phyloP scores from a whole-genome alignment of 2,888 invertebrate genomes.

The Eubasilissa splendida region DNA sequence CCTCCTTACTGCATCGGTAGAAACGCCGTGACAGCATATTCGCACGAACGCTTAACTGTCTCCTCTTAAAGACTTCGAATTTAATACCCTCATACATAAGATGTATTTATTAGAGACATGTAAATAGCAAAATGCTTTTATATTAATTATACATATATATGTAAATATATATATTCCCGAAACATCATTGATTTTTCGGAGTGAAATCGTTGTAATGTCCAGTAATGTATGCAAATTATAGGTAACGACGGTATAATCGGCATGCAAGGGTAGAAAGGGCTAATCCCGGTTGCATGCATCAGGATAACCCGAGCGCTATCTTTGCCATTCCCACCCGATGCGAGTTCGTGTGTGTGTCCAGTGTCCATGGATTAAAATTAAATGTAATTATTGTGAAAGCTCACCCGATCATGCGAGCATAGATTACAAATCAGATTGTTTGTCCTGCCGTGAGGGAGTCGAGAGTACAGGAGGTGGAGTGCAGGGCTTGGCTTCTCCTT shows the following conservation, averaged over 20 bases:
- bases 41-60: too few species aligned
- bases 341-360: constrained; percentile 4
- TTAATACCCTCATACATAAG: too few species aligned
- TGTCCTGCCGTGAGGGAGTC: constrained; percentile 43
- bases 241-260: constrained; percentile 54
- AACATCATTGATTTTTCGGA: constrained; percentile 8
- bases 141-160: too few species aligned
- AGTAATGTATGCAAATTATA: constrained; percentile 56
- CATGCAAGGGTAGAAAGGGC: constrained; percentile 28
- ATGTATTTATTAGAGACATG: too few species aligned
- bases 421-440: constrained; percentile 58
- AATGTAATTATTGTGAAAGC: constrained; percentile 58
- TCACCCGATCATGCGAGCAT: constrained; percentile 57
- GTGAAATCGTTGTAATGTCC: constrained; percentile 46
- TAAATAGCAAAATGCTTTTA: too few species aligned
- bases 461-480: constrained; percentile 4
- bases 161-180: neutral
- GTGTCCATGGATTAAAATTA: constrained; percentile 46
- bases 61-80: too few species aligned
- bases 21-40: too few species aligned
- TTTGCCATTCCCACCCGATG: constrained; percentile 1
- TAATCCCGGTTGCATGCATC: constrained; percentile 38
- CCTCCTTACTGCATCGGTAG: too few species aligned
- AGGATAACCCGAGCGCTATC: constrained; percentile 30
- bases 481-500: neutral